Percentiles rank a stretch among this genome's conserved stretches.
Conservation (phyloP, 2,113 vertebrate species). For the Muntiacus reevesi region DNA sequence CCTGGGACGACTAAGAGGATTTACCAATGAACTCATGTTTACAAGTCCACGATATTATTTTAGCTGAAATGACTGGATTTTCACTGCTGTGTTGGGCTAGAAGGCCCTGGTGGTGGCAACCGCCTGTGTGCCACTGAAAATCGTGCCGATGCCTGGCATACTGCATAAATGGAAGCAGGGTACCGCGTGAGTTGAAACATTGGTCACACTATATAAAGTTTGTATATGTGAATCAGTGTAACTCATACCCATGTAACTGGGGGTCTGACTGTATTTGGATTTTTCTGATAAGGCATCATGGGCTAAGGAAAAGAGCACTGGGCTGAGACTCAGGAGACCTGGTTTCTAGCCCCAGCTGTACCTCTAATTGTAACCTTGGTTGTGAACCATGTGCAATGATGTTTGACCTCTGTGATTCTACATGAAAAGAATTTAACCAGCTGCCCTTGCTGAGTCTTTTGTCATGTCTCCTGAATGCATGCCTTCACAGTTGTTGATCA, state of each 20-base stretch:
- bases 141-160: constrained; percentile 77
- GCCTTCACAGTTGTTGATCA: constrained; percentile 77
- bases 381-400: constrained; percentile 52
- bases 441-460: constrained; percentile 53
- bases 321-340: constrained; percentile 73
- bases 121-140: constrained; percentile 79
- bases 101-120: constrained; percentile 78
- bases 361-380: constrained; percentile 72
- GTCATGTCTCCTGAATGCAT: constrained; percentile 48
- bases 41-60: constrained; percentile 1
- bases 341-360: constrained; percentile 66
- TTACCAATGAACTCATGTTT: constrained; percentile 45
- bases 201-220: constrained; percentile 78
- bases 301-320: constrained; percentile 74
- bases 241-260: constrained; percentile 75
- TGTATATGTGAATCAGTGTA: constrained; percentile 77
- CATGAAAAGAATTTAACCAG: constrained; percentile 54
- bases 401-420: constrained; percentile 49
- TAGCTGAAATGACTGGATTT: constrained; percentile 56
- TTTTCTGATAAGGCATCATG: constrained; percentile 73
- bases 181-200: constrained; percentile 78
- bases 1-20: constrained; percentile 85
- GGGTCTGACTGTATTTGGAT: constrained; percentile 75
- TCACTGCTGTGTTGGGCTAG: constrained; percentile 38
- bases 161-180: constrained; percentile 77